Conservation (phyloP, 2,113 vertebrate genomes). For the Charadrius vociferus region DNA sequence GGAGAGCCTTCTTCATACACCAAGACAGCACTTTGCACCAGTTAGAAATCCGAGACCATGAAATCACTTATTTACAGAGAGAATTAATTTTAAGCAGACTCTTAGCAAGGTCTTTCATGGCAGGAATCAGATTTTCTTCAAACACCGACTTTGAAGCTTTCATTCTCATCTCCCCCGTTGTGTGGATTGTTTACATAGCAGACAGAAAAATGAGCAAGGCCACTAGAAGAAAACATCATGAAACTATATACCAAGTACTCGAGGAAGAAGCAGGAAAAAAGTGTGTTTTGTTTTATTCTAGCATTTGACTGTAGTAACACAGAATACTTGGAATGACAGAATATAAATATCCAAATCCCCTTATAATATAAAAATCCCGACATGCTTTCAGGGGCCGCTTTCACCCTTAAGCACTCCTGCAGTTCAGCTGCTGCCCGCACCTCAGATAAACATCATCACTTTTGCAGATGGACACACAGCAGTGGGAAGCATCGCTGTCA, state of each 20-base stretch:
- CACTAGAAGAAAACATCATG: neutral
- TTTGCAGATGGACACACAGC: neutral
- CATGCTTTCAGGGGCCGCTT: neutral
- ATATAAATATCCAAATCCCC: neutral
- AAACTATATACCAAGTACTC: slow-evolving; percentile 2
- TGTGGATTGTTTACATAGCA: slow-evolving; percentile 22
- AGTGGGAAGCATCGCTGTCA: neutral
- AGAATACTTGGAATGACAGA: neutral
- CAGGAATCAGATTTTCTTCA: slow-evolving; percentile 55
- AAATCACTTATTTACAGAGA: slow-evolving; percentile 54
- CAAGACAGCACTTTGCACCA: slow-evolving; percentile 2
- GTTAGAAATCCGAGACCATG: slow-evolving; percentile 56
- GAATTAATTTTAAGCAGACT: slow-evolving; percentile 51
- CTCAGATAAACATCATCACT: neutral
- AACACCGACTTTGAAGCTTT: slow-evolving; percentile 30
- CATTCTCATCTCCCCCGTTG: slow-evolving; percentile 28
- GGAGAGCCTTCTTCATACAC: neutral
- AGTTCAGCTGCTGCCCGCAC: neutral
- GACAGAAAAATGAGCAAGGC: slow-evolving; percentile 44
- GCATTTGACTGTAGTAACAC: neutral
- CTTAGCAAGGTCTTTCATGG: slow-evolving; percentile 49
- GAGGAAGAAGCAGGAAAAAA: neutral
- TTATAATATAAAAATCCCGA: neutral
- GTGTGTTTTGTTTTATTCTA: neutral
- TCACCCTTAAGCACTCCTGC: neutral